These are phyloP conservation scores for Bombus superbus DNA, from an alignment of 1,140 invertebrate species.

Conservation along the genomic window DNA sequence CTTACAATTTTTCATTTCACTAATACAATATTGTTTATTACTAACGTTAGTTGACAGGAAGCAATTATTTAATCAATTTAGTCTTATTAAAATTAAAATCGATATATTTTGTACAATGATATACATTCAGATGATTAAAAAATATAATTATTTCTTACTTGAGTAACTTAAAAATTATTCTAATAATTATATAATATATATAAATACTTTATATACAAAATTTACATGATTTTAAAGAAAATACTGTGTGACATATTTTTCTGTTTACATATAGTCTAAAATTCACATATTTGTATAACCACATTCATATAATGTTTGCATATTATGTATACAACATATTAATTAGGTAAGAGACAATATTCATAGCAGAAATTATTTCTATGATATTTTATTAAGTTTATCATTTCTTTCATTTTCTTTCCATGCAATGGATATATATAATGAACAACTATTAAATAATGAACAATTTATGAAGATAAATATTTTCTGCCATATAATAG, in stretches of 20 bases:
- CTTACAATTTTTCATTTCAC: not conserved
- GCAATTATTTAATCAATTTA: not conserved
- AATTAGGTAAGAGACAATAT: not conserved
- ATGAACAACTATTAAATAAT: not conserved
- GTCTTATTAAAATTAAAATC: not conserved
- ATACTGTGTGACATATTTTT: not conserved
- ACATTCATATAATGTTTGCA: too few relatives aligned
- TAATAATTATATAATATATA: not conserved
- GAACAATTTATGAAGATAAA: constrained; percentile 82
- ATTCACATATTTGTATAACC: not conserved
- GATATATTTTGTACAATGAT: not conserved
- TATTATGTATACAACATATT: not conserved
- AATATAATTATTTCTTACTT: not conserved
- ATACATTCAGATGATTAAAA: not conserved
- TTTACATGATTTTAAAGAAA: not conserved
- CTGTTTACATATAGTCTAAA: not conserved
- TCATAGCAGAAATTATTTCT: not conserved
- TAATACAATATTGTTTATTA: not conserved
- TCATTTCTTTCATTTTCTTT: not conserved
- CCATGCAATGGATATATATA: not conserved
- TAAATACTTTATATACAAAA: not conserved
- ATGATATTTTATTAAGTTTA: not conserved
- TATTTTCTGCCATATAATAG: constrained; percentile 96
- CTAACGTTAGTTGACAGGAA: not conserved
- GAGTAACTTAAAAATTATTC: not conserved